Percentiles rank a stretch among this genome's conserved stretches.
Conservation (phyloP, 2,113 vertebrate genomes). For the Siniperca chuatsi region DNA sequence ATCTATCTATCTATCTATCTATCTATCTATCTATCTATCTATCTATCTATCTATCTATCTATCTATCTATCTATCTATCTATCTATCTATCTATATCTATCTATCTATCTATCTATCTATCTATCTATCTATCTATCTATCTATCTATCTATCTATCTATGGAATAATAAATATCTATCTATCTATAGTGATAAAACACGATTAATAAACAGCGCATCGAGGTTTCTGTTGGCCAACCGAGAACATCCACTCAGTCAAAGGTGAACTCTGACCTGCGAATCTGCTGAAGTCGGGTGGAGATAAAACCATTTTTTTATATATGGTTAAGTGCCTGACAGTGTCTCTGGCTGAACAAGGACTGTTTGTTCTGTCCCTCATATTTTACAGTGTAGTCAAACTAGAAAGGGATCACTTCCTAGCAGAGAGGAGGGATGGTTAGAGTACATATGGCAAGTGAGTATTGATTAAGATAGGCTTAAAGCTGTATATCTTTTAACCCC, state of each 20-base stretch:
- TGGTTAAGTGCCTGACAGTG: background rate
- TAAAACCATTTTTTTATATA: background rate
- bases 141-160: no score
- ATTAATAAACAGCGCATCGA: background rate
- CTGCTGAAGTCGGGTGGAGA: background rate
- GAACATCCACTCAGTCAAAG: background rate
- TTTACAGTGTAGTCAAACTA: background rate
- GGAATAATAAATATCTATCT: no score
- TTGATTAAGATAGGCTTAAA: background rate
- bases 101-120: no score
- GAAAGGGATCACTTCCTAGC: background rate
- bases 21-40: no score
- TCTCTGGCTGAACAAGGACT: conserved; percentile 11
- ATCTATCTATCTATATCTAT: no score
- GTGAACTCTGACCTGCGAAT: background rate
- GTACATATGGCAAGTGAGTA: background rate
- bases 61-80: no score
- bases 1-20: no score
- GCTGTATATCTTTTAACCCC: background rate
- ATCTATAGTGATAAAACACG: no score
- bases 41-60: no score
- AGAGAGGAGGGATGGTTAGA: background rate
- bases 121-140: no score
- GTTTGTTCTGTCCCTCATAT: background rate
- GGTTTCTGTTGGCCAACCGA: background rate